A percentile compares a stretch with the other conserved stretches of the same genome.
phyloP scores from a whole-genome alignment of 2,888 invertebrate species.

The Gibbula magus region DNA sequence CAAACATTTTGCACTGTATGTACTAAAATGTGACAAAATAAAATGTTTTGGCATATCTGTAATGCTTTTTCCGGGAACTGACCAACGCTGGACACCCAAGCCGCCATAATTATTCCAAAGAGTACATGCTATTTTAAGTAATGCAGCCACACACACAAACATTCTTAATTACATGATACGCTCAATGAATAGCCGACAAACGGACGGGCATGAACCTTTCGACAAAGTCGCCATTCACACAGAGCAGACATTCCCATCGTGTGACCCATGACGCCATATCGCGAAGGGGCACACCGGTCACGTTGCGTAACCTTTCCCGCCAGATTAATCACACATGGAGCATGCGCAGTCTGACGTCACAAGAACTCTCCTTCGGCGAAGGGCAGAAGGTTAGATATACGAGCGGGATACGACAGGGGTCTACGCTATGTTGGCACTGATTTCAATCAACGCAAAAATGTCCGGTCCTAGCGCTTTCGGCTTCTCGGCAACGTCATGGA shows the following conservation, averaged over 20 bases:
- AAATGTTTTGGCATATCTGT: too few species aligned
- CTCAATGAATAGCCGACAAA: too few species aligned
- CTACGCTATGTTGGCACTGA: background rate
- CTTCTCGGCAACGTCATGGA: conserved; percentile 4
- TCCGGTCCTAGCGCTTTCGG: background rate
- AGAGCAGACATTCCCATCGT: background rate
- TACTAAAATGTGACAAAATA: too few species aligned
- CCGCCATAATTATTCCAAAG: too few species aligned
- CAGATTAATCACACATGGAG: background rate
- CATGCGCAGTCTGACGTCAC: background rate
- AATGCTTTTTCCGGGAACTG: too few species aligned
- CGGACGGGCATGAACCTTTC: too few species aligned
- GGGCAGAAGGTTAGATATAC: background rate
- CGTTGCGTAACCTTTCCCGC: background rate
- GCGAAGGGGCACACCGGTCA: background rate
- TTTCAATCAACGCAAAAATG: background rate
- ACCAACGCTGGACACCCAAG: too few species aligned
- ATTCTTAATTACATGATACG: too few species aligned
- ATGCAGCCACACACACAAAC: too few species aligned
- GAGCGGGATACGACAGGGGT: background rate
- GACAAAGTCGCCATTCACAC: too few species aligned
- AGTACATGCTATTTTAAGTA: too few species aligned
- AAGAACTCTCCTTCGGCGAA: background rate
- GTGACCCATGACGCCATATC: background rate
- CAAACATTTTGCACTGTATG: too few species aligned